phyloP scores from a whole-genome alignment of 2,113 vertebrate species.

The Lagopus muta region DNA sequence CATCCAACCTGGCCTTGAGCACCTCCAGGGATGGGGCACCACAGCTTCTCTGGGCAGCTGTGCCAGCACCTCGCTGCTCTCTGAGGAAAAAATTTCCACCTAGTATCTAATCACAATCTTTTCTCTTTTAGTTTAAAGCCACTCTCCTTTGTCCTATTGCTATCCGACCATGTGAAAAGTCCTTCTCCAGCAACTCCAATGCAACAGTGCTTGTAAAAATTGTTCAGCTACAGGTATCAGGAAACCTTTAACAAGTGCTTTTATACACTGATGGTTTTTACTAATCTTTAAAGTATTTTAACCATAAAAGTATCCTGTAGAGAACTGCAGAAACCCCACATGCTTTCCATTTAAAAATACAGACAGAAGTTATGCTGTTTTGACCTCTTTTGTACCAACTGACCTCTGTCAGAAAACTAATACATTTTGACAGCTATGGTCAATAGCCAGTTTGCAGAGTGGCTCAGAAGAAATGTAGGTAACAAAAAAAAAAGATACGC shows the following conservation, averaged over 20 bases:
- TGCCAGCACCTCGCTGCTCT: neutral
- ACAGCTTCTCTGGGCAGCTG: neutral
- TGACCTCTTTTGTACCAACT: neutral
- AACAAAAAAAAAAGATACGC: neutral
- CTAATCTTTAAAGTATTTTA: neutral
- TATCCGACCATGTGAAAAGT: neutral
- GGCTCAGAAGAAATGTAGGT: neutral
- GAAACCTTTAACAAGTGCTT: neutral
- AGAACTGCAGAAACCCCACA: neutral
- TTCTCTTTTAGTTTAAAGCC: neutral
- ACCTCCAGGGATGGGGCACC: neutral
- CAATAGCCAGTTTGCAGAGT: neutral
- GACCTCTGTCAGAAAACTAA: neutral
- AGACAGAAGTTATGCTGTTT: accelerated
- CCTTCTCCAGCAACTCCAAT: neutral
- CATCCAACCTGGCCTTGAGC: neutral
- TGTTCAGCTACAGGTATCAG: neutral
- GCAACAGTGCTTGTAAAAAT: neutral
- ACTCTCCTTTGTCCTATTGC: neutral
- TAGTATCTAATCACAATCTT: neutral
- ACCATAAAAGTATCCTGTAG: neutral
- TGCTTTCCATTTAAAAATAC: neutral
- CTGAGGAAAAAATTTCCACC: neutral
- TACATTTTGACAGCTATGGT: neutral
- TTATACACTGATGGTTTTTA: neutral